A percentile compares a stretch with the other conserved stretches of the same genome.
Evolutionary conservation across 2,888 invertebrate species (phyloP).

Genomic region (Ypsolopha scabrella): DNA sequence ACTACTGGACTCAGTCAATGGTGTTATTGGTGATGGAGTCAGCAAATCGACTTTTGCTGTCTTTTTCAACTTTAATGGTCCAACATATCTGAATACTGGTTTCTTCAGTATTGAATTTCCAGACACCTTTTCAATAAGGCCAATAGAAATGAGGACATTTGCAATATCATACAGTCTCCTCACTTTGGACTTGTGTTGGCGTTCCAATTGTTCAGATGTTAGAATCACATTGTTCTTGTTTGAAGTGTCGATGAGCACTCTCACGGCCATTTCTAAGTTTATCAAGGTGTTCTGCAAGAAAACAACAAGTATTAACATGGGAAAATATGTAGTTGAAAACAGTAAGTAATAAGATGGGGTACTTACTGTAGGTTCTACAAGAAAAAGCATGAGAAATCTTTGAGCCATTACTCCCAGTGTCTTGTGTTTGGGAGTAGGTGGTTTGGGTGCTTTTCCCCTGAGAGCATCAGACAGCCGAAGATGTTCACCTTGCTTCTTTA

Average conservation of each 20-base stretch:
- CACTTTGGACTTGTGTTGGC: conserved; percentile 75
- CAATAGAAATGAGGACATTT: conserved; percentile 80
- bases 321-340: background rate
- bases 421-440: conserved; percentile 71
- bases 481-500: conserved; percentile 71
- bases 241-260: conserved; percentile 69
- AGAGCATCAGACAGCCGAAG: conserved; percentile 65
- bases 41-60: conserved; percentile 28
- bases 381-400: conserved; percentile 78
- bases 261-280: conserved; percentile 76
- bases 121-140: conserved; percentile 77
- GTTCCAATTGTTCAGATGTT: conserved; percentile 61
- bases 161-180: conserved; percentile 83
- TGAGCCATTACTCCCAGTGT: conserved; percentile 77
- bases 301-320: conserved; percentile 10
- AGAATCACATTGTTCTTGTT: conserved; percentile 59
- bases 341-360: conserved; percentile 3
- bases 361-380: conserved; percentile 74
- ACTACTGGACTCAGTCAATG: conserved; percentile 35
- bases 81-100: conserved; percentile 76
- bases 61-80: conserved; percentile 56
- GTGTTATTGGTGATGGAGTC: conserved; percentile 51
- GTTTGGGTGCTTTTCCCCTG: conserved; percentile 55
- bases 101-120: conserved; percentile 72
- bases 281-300: conserved; percentile 70